These are phyloP conservation scores for Bombylius discolor DNA, from an alignment of 2,888 invertebrate species.

Conservation along the genomic window DNA sequence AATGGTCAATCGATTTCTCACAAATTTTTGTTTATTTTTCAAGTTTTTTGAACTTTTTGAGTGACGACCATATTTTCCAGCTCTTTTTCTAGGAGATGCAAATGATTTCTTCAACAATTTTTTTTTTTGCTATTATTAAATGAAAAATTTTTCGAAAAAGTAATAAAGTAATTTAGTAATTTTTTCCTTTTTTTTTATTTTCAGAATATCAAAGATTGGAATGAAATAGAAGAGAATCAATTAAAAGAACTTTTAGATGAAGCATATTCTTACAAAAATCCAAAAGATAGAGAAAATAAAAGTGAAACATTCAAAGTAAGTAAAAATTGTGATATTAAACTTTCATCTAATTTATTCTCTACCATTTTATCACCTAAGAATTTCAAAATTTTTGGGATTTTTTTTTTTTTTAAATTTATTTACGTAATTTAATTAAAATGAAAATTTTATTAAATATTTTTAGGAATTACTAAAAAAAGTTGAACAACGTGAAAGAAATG, in stretches of 20 bases:
- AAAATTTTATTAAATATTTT: slow-evolving; percentile 14
- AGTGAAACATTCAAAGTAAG: slow-evolving; percentile 67
- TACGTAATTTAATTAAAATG: neutral
- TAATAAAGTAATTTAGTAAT: too few species aligned
- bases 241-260: slow-evolving; percentile 68
- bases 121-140: too few species aligned
- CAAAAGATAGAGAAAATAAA: slow-evolving; percentile 74
- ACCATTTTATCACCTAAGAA: too few species aligned
- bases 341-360: neutral
- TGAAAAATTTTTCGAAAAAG: too few species aligned
- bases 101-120: too few species aligned
- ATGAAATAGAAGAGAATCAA: slow-evolving; percentile 53
- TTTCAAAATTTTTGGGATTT: neutral
- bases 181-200: neutral
- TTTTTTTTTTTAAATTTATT: neutral
- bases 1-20: too few species aligned
- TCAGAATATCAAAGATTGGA: slow-evolving; percentile 3
- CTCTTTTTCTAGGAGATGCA: too few species aligned
- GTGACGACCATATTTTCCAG: too few species aligned
- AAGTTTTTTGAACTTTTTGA: too few species aligned
- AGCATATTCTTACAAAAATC: slow-evolving; percentile 71
- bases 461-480: slow-evolving; percentile 65
- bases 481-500: slow-evolving; percentile 54
- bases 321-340: slow-evolving; percentile 4
- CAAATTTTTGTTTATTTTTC: too few species aligned